Evolutionary conservation across 2,797 vertebrate genomes (phyloP), one percentile per base, ranked within the genome.

Genomic region (Crossoptilon crossoptilon): DNA sequence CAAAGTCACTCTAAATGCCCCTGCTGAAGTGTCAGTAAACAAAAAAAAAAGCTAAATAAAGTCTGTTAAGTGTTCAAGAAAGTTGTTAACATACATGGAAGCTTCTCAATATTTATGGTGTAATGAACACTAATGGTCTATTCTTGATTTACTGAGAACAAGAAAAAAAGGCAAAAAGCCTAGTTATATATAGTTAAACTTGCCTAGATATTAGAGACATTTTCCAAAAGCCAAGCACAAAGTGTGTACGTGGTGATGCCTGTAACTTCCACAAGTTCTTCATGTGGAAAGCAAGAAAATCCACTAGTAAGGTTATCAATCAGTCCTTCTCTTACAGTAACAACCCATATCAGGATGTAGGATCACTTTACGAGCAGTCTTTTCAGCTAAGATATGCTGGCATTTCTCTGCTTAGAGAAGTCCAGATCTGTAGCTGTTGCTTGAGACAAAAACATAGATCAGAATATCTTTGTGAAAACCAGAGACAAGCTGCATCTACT

Each of bases 261-360:
- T 14, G 15, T 46, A 53, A 37, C 33, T 33, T 33, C 33, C 3
- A 1, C 4, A 27, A 78, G 12, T 41, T 74, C 69, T 43, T 43
- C 22, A 3, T 6, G 43, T 3, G 31, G 41, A 62, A 11, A 82
- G 63, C 6, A 41, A 51, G 9, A 55, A 31, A 37, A 80, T 22
- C 53, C 73, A 48, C 33, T 77, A 64, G 26, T 35, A 27, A 77
- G 53, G 31, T 35, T 8, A 68, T 43, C 69, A 10, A 26, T 14
- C 63, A 15, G 9, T 46, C 22, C 26, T 46, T 62, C 80, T 46
- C 46, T 14, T 24, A 35, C 41, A 58, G 37, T 5, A 72, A 72
- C 49, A 26, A 53, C 18, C 31, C 3, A 0, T 23, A 44, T n/a
- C 48, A 82, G 56, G 19, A 43, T 0, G 4, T 3, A 0, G 15